phyloP scores from a whole-genome alignment of 2,113 vertebrate species.

The Dicentrarchus labrax region DNA sequence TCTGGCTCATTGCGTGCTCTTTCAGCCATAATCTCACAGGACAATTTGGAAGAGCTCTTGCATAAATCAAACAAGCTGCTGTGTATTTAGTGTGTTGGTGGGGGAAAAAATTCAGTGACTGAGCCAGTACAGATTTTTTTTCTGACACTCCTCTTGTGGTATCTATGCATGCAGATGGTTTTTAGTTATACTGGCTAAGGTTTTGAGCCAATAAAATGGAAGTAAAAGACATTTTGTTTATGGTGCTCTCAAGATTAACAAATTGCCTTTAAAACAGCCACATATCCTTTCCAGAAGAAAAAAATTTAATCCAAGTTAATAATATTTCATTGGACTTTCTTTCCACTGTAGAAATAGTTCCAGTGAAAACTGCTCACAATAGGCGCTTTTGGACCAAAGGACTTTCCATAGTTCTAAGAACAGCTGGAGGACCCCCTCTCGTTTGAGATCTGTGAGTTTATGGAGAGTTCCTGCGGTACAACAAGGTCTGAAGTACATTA shows the following conservation, averaged over 20 bases:
- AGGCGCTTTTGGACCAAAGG: too few relatives aligned
- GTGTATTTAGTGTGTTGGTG: neutral
- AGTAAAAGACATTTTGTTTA: neutral
- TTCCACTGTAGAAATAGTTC: neutral
- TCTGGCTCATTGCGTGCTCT: slow-evolving; percentile 15
- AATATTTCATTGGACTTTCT: neutral
- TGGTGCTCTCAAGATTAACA: neutral
- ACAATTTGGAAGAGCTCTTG: neutral
- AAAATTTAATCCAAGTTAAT: too few relatives aligned
- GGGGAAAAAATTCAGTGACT: neutral
- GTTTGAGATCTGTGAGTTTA: neutral
- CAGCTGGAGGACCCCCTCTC: too few relatives aligned
- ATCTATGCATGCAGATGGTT: neutral
- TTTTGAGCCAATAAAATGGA: neutral
- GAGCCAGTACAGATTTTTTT: neutral
- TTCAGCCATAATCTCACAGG: slow-evolving; percentile 11
- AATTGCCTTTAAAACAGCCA: neutral
- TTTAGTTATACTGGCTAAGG: neutral
- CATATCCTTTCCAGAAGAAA: neutral
- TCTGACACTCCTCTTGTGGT: neutral
- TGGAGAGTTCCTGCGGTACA: neutral
- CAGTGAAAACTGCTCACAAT: neutral
- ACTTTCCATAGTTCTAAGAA: too few relatives aligned
- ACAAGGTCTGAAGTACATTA: neutral
- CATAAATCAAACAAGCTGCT: slow-evolving; percentile 7